Percentiles rank a stretch among this genome's conserved stretches.
These are phyloP conservation scores for Cygnus buccinator DNA, from an alignment of 2,113 vertebrate species.

Conservation along the genomic window DNA sequence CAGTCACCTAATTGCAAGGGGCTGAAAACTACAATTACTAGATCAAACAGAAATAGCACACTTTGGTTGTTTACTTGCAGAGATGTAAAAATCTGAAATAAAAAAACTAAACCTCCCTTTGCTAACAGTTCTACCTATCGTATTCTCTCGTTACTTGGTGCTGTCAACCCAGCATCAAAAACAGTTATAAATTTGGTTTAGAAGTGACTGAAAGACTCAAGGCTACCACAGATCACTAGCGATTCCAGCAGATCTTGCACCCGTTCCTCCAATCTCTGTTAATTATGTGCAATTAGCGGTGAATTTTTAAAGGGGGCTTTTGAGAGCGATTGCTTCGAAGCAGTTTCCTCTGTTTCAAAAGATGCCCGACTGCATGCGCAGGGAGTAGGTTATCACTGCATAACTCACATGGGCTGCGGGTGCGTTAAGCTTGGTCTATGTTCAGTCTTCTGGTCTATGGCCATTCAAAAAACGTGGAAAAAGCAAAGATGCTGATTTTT, in stretches of 20 bases:
- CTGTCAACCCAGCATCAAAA: not conserved
- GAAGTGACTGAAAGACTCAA: not conserved
- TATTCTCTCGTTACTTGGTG: not conserved
- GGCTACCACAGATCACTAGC: not conserved
- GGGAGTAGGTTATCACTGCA: not conserved
- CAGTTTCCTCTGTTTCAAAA: not conserved
- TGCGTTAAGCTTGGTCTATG: not conserved
- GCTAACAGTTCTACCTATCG: not conserved
- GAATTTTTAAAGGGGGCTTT: conserved; percentile 31
- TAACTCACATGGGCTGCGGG: not conserved
- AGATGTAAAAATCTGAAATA: not conserved
- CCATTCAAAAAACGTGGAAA: not conserved
- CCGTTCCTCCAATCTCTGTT: not conserved
- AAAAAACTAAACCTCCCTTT: not conserved
- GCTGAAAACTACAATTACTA: conserved; percentile 32
- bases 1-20: not conserved
- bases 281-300: conserved; percentile 25
- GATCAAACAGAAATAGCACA: not conserved
- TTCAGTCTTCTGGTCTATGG: not conserved
- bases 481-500: not conserved
- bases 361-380: not conserved
- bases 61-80: not conserved
- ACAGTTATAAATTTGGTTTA: not conserved
- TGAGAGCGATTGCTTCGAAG: conserved; percentile 39
- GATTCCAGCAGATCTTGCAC: not conserved